phyloP scores from a whole-genome alignment of 2,888 invertebrate genomes.

The Mythimna vitellina region DNA sequence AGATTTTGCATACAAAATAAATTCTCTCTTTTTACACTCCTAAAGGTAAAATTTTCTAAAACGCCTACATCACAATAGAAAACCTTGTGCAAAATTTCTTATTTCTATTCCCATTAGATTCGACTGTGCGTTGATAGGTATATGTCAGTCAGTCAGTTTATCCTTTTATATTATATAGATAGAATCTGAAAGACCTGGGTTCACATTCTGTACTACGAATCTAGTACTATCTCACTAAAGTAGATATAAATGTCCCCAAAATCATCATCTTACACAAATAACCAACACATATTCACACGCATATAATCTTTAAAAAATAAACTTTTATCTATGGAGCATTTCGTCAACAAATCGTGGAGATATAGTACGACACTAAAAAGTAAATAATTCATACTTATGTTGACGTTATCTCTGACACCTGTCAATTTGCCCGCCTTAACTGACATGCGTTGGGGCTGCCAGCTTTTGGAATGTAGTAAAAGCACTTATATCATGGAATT shows the following conservation, averaged over 20 bases:
- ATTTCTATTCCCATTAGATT: too few species aligned
- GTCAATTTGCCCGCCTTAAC: conserved; percentile 64
- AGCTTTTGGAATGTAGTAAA: conserved; percentile 5
- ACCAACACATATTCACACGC: conserved; percentile 53
- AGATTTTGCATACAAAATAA: too few species aligned
- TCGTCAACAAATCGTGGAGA: conserved; percentile 63
- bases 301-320: conserved; percentile 55
- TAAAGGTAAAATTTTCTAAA: too few species aligned
- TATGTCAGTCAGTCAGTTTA: too few species aligned
- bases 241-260: conserved; percentile 5
- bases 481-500: too few species aligned
- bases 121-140: too few species aligned
- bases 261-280: conserved; percentile 30
- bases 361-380: conserved; percentile 76
- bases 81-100: too few species aligned
- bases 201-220: neutral
- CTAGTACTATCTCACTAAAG: neutral
- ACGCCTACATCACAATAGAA: too few species aligned
- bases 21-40: too few species aligned
- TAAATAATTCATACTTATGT: conserved; percentile 84
- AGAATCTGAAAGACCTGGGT: neutral
- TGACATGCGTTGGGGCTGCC: conserved; percentile 52
- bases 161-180: too few species aligned
- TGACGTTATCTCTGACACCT: conserved; percentile 81
- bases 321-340: conserved; percentile 51